These are phyloP conservation scores for Sebastes oblongus DNA, from an alignment of 2,797 vertebrate genomes.

Conservation along the genomic window DNA sequence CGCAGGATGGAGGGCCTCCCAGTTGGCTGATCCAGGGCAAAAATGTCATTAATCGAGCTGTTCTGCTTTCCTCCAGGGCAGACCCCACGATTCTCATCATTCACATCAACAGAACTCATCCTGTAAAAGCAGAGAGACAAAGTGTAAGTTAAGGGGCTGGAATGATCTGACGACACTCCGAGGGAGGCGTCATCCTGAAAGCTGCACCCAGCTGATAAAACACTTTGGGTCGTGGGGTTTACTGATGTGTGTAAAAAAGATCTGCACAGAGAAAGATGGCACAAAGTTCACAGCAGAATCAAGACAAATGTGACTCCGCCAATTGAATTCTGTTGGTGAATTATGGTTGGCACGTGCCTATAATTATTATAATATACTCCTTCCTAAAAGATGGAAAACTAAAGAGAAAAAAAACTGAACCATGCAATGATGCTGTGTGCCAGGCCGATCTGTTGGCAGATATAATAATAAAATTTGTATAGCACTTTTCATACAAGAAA, in stretches of 20 bases:
- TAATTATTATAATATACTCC: background rate
- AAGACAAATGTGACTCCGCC: background rate
- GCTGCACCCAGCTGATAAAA: conserved; percentile 76
- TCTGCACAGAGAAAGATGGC: background rate
- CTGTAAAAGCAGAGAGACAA: conserved; percentile 71
- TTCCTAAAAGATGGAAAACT: background rate
- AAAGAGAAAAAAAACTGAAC: background rate
- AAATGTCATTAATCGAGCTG: conserved; percentile 77
- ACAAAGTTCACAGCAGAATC: background rate
- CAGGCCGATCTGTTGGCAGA: no score
- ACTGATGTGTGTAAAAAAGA: background rate
- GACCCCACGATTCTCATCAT: conserved; percentile 83
- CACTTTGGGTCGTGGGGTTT: background rate
- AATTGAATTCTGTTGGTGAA: background rate
- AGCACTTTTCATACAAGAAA: no score
- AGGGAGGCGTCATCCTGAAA: conserved; percentile 29
- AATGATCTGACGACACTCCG: background rate
- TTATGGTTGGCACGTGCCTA: background rate
- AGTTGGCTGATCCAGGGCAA: conserved; percentile 80
- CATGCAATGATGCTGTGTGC: no score
- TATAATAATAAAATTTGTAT: no score
- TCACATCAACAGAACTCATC: conserved; percentile 88
- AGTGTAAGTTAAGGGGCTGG: background rate
- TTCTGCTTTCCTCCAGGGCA: conserved; percentile 69
- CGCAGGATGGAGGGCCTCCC: conserved; percentile 90